Evolutionary conservation across 1,140 invertebrate genomes (phyloP).

Genomic region (Pseudomyrmex dendroicus): DNA sequence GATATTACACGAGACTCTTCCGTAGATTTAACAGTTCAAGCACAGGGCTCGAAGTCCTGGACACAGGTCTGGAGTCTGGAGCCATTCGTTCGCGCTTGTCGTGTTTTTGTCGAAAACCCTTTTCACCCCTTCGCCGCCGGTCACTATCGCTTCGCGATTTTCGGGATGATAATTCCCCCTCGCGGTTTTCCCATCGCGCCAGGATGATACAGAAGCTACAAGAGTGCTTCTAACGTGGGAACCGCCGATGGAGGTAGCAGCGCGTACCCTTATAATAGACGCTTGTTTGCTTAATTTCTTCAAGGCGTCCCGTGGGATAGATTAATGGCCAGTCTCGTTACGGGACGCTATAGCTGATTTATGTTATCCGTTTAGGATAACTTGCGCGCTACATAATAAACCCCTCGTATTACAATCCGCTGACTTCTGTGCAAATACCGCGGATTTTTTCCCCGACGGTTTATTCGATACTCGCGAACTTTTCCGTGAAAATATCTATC

Average conservation of each 20-base stretch:
- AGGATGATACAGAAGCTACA: neutral
- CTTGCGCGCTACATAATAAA: neutral
- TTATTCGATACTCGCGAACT: too few species aligned
- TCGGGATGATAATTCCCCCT: slow-evolving; percentile 32
- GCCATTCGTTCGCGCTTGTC: slow-evolving; percentile 15
- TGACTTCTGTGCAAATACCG: neutral
- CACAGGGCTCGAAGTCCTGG: neutral
- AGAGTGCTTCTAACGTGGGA: slow-evolving; percentile 50
- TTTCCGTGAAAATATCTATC: too few species aligned
- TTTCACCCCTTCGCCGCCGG: too few species aligned
- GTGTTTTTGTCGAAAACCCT: slow-evolving; percentile 25
- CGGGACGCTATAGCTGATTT: slow-evolving; percentile 11
- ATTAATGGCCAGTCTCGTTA: slow-evolving; percentile 28
- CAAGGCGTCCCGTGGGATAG: slow-evolving; percentile 30
- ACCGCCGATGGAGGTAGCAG: slow-evolving; percentile 23
- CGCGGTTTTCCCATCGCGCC: slow-evolving; percentile 57
- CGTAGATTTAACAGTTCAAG: slow-evolving; percentile 13
- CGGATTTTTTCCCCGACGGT: neutral
- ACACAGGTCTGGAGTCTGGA: neutral
- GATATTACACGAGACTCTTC: too few species aligned
- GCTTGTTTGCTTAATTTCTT: slow-evolving; percentile 54
- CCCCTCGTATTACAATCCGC: neutral
- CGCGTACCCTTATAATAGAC: slow-evolving; percentile 45
- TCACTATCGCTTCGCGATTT: slow-evolving; percentile 41
- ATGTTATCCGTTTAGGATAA: slow-evolving; percentile 10